Base-by-base conservation (phyloP, 2,113 vertebrate species). In the Tonatia bakeri region DNA sequence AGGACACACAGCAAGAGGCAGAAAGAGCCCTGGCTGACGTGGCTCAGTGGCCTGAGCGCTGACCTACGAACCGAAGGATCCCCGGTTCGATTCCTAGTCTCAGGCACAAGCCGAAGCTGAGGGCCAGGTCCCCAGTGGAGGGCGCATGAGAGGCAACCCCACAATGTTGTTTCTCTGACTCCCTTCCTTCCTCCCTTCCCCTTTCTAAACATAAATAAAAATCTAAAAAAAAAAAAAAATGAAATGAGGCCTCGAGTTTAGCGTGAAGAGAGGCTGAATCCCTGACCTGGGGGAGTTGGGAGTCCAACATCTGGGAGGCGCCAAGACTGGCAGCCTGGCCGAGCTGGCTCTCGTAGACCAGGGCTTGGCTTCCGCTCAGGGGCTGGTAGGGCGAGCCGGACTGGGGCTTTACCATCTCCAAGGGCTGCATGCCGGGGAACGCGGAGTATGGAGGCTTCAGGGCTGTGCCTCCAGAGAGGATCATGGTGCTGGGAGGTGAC, bases 291-390 rank as follows among this genome's bases (percentile, higher is more conserved):
- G 99, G 99, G 82, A 99, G 99, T 97, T 99, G 99, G 19, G 99
- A 99, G 98, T 99, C 99, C 99, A 99, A 98, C 97, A 99, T 98
- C 97, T 99, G 99, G 64, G 99, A 99, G 36, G 99, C 99, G n/a
- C 99, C 98, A 97, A 99, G 98, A 1, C 99, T 98, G 0, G 99
- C 98, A 0, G 99, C 99, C 98, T 99, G 99, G 98, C 98, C 99
- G 95, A 99, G 98, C 96, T 99, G 99, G 85, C 98, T 98, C 91
- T 99, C 99, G 7, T 99, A 99, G 80, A 99, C 99, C 69, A 99
- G 98, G 0, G 99, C 97, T 98, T 99, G 99, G 98, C 98, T 99
- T 95, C 99, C 99, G 0, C 99, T 99, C 98, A 99, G 98, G 52
- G 99, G 99, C 98, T 99, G 99, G 97, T 99, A 99, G 97, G 99